These are phyloP conservation scores for Liolophura sinensis DNA, from an alignment of 1,140 invertebrate species.

Conservation along the genomic window DNA sequence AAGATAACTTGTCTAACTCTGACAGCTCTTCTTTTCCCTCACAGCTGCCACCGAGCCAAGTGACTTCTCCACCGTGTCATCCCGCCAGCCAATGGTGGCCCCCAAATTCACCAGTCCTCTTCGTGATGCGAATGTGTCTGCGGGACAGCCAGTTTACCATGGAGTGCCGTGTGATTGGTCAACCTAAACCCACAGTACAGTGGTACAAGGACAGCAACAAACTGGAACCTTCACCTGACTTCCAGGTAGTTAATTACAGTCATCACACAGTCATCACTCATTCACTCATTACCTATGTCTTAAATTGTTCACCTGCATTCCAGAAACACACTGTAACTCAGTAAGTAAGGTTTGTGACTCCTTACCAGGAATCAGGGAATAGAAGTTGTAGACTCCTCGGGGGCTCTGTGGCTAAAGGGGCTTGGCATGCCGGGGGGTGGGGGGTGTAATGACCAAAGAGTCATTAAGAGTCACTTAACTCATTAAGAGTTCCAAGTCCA, in stretches of 20 bases:
- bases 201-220: constrained; percentile 55
- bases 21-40: background rate
- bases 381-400: too few species aligned
- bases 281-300: too few species aligned
- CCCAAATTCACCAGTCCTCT: constrained; percentile 54
- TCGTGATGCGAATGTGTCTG: constrained; percentile 44
- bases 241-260: constrained; percentile 45
- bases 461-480: too few species aligned
- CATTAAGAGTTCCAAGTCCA: too few species aligned
- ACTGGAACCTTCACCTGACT: constrained; percentile 49
- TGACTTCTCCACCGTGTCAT: constrained; percentile 48
- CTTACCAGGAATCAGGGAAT: too few species aligned
- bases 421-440: too few species aligned
- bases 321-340: too few species aligned
- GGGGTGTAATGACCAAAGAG: too few species aligned
- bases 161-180: constrained; percentile 51
- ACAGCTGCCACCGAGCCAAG: constrained; percentile 55
- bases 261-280: too few species aligned
- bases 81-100: constrained; percentile 28
- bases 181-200: constrained; percentile 50
- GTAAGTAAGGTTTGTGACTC: constrained; percentile 1
- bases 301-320: too few species aligned
- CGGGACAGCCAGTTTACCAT: constrained; percentile 51
- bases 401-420: too few species aligned
- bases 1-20: too few species aligned